Percentiles rank a stretch among this genome's conserved stretches.
Conservation (phyloP, 2,113 vertebrate species). For the Silurus meridionalis region DNA sequence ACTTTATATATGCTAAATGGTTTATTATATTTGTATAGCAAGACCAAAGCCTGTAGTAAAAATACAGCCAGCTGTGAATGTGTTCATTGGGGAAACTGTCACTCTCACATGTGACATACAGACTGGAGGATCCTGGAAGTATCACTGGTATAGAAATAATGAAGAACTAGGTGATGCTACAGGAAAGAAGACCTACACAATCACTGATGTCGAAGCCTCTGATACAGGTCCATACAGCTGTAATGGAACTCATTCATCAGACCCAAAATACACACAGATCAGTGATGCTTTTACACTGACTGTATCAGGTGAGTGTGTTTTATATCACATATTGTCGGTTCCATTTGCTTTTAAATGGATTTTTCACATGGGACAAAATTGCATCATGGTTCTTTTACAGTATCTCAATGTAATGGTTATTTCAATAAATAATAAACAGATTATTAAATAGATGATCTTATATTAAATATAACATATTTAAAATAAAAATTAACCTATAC, state of each 20-base stretch:
- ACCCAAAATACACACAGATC: not conserved
- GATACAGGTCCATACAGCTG: not conserved
- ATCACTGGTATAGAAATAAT: not conserved
- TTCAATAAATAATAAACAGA: too few relatives aligned
- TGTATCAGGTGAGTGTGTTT: conserved; percentile 15
- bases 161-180: not conserved
- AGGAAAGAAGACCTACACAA: not conserved
- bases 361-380: too few relatives aligned
- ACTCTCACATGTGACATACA: not conserved
- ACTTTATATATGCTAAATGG: too few relatives aligned
- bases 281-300: not conserved
- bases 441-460: too few relatives aligned
- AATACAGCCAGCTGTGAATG: not conserved
- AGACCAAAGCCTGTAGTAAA: not conserved
- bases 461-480: too few relatives aligned
- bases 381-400: too few relatives aligned
- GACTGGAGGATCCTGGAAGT: not conserved
- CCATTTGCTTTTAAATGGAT: not conserved
- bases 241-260: not conserved
- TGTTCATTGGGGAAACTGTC: not conserved
- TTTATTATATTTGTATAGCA: too few relatives aligned
- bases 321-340: not conserved
- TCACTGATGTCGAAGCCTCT: not conserved
- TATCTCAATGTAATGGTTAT: too few relatives aligned
- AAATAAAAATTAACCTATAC: too few relatives aligned